Evolutionary conservation across 2,888 invertebrate species (phyloP), one percentile per base, ranked within the genome.

Genomic region (Eristalis intricaria): DNA sequence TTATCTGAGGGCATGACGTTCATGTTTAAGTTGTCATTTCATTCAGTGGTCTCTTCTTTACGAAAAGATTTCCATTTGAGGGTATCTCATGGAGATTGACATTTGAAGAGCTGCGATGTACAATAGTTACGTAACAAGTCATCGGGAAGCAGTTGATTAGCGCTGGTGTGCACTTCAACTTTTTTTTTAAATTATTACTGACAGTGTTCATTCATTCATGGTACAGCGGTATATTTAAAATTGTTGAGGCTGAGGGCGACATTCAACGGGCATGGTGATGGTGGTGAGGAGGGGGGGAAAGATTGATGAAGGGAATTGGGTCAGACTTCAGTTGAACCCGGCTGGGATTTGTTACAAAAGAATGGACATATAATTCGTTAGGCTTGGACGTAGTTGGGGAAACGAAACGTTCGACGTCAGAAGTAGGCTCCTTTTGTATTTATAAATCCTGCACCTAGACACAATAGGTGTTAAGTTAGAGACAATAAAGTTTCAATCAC

Each of bases 1-100:
- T 68, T 66, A 76, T 68, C 68, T 58, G 66, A 76, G 76, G 61
- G 76, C 76, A 76, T 68, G 76, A 76, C 76, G 76, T 61, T 68
- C 40, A 68, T 68, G 61, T 76, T 76, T 68, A 68, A 76, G 68
- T 68, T 68, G 76, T 68, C 68, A 61, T 68, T 61, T n/a, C 19
- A 61, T 68, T 61, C 60, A 35, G 35, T 35, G 22, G 32, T 19
- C n/a, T 13, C n/a, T 60, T 60, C 60, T 60, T 29, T 43, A 22
- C 7, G 40, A 73, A 75, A 66, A 68, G 40, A 74, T 65, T 74
- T 64, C 35, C 38, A 65, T 68, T 60, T 15, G 40, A 61, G 61
- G 7, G 43, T 7, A 60, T 61, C 68, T 60, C 66, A 68, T 76
- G 76, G 68, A 76, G 76, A 76, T 76, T 68, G 76, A 11, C 68